Percentiles rank a stretch among this genome's conserved stretches.
Evolutionary conservation across 2,797 vertebrate genomes (phyloP).

Genomic region (Trachurus trachurus): DNA sequence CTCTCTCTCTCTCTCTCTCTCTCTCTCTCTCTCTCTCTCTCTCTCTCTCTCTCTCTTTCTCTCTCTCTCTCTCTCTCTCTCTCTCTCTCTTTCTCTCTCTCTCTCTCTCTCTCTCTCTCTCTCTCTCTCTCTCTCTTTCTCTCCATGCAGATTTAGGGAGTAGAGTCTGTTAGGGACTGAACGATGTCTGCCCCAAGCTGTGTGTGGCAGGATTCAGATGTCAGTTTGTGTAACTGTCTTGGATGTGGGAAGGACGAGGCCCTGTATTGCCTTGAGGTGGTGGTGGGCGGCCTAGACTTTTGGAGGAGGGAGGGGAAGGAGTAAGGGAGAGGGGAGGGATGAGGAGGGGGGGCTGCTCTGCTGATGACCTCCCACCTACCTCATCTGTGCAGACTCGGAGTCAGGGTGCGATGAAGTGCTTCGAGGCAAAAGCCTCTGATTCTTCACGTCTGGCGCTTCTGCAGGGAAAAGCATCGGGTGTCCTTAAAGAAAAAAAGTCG

Average conservation of each 20-base stretch:
- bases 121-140: not conserved
- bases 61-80: not conserved
- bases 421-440: slow-evolving; percentile 18
- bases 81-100: not conserved
- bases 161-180: slow-evolving; percentile 51
- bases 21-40: not conserved
- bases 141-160: slow-evolving; percentile 21
- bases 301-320: not conserved
- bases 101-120: not conserved
- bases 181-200: slow-evolving; percentile 48
- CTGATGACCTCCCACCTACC: slow-evolving; percentile 53
- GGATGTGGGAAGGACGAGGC: slow-evolving; percentile 31
- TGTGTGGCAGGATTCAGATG: slow-evolving; percentile 57
- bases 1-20: not conserved
- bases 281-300: slow-evolving; percentile 34
- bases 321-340: too few species aligned
- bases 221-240: slow-evolving; percentile 60
- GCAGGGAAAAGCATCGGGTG: not conserved
- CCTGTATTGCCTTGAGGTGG: slow-evolving; percentile 32
- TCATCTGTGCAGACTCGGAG: slow-evolving; percentile 27
- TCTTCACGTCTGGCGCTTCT: not conserved
- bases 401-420: slow-evolving; percentile 52
- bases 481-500: not conserved
- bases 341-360: not conserved
- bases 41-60: not conserved